These are phyloP conservation scores for Lomographa bimaculata DNA, from an alignment of 2,888 invertebrate species.

Conservation along the genomic window DNA sequence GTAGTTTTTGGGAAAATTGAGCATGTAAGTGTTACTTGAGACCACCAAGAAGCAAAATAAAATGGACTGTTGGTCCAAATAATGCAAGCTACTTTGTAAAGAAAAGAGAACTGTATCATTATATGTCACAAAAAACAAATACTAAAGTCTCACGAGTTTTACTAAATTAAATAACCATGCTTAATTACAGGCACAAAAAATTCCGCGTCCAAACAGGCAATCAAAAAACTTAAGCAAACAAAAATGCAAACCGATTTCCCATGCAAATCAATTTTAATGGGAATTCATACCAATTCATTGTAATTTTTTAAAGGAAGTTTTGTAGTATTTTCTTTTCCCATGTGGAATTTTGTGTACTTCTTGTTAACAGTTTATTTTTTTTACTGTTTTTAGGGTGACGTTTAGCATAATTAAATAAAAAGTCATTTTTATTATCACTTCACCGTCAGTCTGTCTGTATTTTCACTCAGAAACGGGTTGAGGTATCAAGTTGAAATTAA, in stretches of 20 bases:
- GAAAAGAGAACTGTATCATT: too few species aligned
- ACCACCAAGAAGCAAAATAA: slow-evolving; percentile 21
- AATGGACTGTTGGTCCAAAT: background rate
- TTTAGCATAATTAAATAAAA: too few species aligned
- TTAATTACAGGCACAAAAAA: slow-evolving; percentile 3
- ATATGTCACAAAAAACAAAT: too few species aligned
- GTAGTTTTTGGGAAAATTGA: slow-evolving; percentile 36
- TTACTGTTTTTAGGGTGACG: too few species aligned
- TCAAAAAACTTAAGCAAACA: slow-evolving; percentile 3
- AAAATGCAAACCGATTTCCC: slow-evolving; percentile 19
- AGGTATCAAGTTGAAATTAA: too few species aligned
- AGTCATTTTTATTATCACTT: too few species aligned
- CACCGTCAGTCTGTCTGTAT: too few species aligned
- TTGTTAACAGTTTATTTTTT: too few species aligned
- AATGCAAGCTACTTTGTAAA: background rate
- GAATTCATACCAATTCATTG: slow-evolving; percentile 7
- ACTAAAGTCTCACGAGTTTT: too few species aligned
- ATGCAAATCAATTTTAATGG: slow-evolving; percentile 19
- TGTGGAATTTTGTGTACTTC: too few species aligned
- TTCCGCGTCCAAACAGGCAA: background rate
- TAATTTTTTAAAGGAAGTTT: background rate
- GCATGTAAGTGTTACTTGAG: slow-evolving; percentile 24
- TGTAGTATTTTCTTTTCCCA: too few species aligned
- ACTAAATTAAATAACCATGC: background rate
- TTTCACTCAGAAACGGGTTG: too few species aligned